Percentiles rank a stretch among this genome's conserved stretches.
Conservation (phyloP, 2,113 vertebrate genomes). For the Vulpes vulpes region DNA sequence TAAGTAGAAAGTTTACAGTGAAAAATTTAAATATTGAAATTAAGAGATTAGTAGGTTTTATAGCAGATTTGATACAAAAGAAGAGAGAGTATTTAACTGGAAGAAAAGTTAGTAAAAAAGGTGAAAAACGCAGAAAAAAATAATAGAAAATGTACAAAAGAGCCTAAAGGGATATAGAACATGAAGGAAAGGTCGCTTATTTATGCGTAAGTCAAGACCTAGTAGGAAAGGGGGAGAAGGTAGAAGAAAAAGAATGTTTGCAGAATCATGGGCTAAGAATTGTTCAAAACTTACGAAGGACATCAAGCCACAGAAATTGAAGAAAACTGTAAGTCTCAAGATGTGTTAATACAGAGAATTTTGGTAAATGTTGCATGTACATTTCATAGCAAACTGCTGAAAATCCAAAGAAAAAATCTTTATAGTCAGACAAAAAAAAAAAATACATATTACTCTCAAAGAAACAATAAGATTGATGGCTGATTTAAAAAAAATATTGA, state of each 20-base stretch:
- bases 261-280: not conserved
- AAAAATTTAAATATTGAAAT: not conserved
- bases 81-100: not conserved
- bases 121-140: not conserved
- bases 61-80: not conserved
- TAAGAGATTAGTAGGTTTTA: not conserved
- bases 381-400: not conserved
- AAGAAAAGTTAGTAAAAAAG: not conserved
- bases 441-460: not conserved
- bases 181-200: not conserved
- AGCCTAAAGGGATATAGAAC: not conserved
- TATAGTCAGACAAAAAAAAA: not conserved
- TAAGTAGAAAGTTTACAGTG: not conserved
- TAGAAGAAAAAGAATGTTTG: not conserved
- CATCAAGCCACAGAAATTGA: not conserved
- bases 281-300: not conserved
- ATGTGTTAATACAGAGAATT: not conserved
- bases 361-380: not conserved
- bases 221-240: not conserved
- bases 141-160: not conserved
- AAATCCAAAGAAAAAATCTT: not conserved
- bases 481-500: not conserved
- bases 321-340: not conserved
- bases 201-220: not conserved
- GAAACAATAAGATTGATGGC: not conserved